Evolutionary conservation across 1,140 invertebrate species (phyloP), one percentile per base, ranked within the genome.

Genomic region (Sycophila sp.): DNA sequence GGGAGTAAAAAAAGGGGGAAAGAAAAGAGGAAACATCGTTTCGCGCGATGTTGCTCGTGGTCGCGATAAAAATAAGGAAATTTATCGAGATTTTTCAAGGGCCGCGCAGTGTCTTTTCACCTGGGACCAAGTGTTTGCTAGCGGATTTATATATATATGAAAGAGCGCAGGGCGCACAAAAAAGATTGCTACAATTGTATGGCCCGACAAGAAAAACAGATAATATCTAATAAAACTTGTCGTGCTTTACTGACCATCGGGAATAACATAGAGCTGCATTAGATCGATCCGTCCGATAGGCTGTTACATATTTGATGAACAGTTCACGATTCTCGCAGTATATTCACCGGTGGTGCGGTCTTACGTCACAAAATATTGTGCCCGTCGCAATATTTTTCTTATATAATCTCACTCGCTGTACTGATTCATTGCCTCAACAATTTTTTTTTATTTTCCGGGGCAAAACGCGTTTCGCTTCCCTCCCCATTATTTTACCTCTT

Each of bases 201-300:
- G 19, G 42, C n/a, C 7, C 7, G 19, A 47, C 28, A 38, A 36
- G 32, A 19, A 30, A 49, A 19, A 4, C 11, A 47, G 60, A 71
- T 71, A 64, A 36, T 36, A 71, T 71, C 69, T 71, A 49, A 64
- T 64, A 71, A 71, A 58, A 28, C 68, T 42, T 71, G 69, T 64
- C 22, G 58, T 63, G 32, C 49, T 45, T 62, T 56, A 63, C 68
- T 45, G 60, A 49, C 51, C 51, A 15, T 30, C 42, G 45, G 47
- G 49, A 65, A 64, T 65, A 71, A 64, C 59, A 70, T 59, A 71
- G 49, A 64, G 36, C 4, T 64, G 32, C 38, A 58, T 65, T 71
- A 71, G 60, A 71, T 71, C 60, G 69, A 71, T 65, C 32, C 32
- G 8, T 19, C 36, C n/a, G 69, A 71, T 71, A 71, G 1, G 15